Conservation (phyloP, 2,797 vertebrate species). For the Anas georgica region DNA sequence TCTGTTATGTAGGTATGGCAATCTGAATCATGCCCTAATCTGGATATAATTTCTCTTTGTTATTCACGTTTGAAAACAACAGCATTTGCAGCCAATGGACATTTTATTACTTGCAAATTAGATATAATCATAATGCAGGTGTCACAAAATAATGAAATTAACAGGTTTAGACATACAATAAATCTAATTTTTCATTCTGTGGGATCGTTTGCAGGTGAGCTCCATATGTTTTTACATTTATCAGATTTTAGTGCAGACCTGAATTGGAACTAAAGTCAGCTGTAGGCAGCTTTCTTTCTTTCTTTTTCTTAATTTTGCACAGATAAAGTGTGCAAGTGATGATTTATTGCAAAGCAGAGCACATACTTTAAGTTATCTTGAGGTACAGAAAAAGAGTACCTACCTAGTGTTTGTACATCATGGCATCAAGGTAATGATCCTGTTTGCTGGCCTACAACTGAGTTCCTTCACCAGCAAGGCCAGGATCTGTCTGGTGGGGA, state of each 20-base stretch:
- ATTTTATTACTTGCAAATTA: neutral
- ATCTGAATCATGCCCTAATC: neutral
- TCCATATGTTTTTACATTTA: neutral
- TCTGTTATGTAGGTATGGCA: neutral
- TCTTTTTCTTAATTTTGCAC: neutral
- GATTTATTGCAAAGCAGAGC: neutral
- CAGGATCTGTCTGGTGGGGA: neutral
- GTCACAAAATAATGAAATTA: neutral
- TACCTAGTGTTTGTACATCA: neutral
- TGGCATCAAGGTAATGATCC: fast-evolving
- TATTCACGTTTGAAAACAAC: neutral
- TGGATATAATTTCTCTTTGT: neutral
- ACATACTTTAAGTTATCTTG: neutral
- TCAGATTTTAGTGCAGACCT: neutral
- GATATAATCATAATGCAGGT: neutral
- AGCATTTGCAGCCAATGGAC: neutral
- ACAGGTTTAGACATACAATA: neutral
- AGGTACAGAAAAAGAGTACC: neutral
- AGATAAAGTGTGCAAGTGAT: neutral
- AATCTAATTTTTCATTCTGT: neutral
- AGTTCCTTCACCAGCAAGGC: neutral
- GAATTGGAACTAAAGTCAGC: neutral
- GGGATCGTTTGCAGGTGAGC: neutral
- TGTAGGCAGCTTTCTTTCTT: neutral
- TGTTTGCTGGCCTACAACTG: neutral